phyloP scores from a whole-genome alignment of 2,888 invertebrate species.

The Tuta absoluta region DNA sequence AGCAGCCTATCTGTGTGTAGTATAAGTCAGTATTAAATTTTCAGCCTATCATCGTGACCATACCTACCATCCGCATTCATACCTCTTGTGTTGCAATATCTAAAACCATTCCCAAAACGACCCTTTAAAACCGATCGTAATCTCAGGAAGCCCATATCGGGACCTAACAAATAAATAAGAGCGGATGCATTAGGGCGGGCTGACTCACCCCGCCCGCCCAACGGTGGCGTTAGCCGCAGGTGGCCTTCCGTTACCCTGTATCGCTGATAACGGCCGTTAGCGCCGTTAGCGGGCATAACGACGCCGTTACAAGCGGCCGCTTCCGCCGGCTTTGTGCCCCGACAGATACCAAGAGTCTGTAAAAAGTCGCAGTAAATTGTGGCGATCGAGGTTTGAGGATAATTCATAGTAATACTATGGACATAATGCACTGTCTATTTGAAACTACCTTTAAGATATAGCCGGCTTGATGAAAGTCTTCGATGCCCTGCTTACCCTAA shows the following conservation, averaged over 20 bases:
- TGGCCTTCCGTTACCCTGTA: slow-evolving; percentile 69
- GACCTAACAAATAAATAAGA: slow-evolving; percentile 75
- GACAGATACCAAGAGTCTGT: slow-evolving; percentile 39
- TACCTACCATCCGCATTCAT: too few species aligned
- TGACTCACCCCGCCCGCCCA: slow-evolving; percentile 36
- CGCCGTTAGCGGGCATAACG: slow-evolving; percentile 72
- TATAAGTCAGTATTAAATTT: too few species aligned
- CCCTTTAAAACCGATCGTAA: neutral
- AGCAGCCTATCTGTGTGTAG: too few species aligned
- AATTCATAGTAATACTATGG: neutral
- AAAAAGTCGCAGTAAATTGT: slow-evolving; percentile 55
- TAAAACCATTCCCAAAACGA: neutral
- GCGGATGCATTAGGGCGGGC: slow-evolving; percentile 77
- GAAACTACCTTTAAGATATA: neutral
- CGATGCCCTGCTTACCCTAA: too few species aligned
- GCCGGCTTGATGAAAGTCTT: too few species aligned
- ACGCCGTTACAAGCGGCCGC: slow-evolving; percentile 75
- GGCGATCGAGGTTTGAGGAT: slow-evolving; percentile 39
- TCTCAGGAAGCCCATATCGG: slow-evolving; percentile 35
- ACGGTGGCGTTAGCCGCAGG: slow-evolving; percentile 58
- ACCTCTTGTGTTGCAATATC: neutral
- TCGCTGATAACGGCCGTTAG: slow-evolving; percentile 63
- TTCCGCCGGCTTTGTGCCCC: slow-evolving; percentile 67
- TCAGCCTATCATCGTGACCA: too few species aligned
- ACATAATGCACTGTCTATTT: neutral